Base-by-base conservation (phyloP, 2,797 vertebrate species). In the Intellagama lesueurii region DNA sequence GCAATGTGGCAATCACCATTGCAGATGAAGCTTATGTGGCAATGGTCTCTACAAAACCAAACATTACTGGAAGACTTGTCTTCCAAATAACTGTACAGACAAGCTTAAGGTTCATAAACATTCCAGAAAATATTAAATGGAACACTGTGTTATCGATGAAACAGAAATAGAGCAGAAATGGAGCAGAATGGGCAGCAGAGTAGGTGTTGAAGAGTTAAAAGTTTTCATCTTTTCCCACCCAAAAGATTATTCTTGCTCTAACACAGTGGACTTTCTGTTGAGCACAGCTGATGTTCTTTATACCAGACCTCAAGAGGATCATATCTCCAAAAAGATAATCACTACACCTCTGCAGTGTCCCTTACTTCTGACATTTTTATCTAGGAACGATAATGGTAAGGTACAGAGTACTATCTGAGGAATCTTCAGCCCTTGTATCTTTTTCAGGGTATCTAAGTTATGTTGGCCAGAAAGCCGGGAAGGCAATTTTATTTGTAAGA, bases 331-430 rank as follows among this genome's bases (percentile, higher is more conserved):
- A 69, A 87, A 68, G 69, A 70, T 70, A 35, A 44, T 76, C 56
- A 22, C 84, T 66, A 86, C 30, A 87, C 3, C n/a, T 80, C 66
- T 35, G 22, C 30, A 69, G 66, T 28, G 24, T 52, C n/a, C 66
- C 66, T 87, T 70, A 52, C 77, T 52, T 80, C 32, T 87, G 86
- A 80, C 77, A 40, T 87, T 80, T 87, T 87, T 87, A 79, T 87
- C 64, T 69, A 80, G 47, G 64, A 87, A n/a, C 47, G 70, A 30
- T 52, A 80, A 69, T 56, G 5, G 32, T 70, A 79, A 79, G 44
- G 66, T 80, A 87, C 30, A 70, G 60, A 79, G 44, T 70, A 70
- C 76, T 87, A 26, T 68, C 28, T 66, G 44, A 87, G 64, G 85
- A 79, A 56, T 80, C 66, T 87, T 87, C 70, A 52, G 44, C 69